phyloP scores from a whole-genome alignment of 2,888 invertebrate species.

The Drosophila picticornis region DNA sequence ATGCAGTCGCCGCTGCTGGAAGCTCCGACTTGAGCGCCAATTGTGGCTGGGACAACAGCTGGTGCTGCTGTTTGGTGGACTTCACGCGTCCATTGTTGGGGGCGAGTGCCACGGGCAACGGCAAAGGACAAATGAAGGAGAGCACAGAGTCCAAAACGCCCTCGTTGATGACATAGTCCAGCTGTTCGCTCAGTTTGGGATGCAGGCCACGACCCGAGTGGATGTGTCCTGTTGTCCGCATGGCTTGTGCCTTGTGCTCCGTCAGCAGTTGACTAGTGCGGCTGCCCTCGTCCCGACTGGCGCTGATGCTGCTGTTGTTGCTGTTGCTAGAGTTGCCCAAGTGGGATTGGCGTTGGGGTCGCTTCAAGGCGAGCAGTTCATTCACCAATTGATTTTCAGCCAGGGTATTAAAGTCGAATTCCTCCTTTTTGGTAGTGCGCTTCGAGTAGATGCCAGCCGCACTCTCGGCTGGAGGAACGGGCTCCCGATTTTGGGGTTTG shows the following conservation, averaged over 20 bases:
- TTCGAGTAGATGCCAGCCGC: slow-evolving; percentile 32
- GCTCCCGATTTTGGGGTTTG: slow-evolving; percentile 64
- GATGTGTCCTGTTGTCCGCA: slow-evolving; percentile 44
- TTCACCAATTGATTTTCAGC: slow-evolving; percentile 83
- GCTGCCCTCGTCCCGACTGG: slow-evolving; percentile 39
- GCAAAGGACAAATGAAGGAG: slow-evolving; percentile 88
- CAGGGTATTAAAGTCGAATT: slow-evolving; percentile 81
- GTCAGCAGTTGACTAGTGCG: slow-evolving; percentile 25
- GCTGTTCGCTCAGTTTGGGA: slow-evolving; percentile 80
- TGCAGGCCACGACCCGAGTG: slow-evolving; percentile 69
- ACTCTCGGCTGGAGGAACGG: slow-evolving; percentile 61
- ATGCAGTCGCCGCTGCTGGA: neutral
- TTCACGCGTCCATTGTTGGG: slow-evolving; percentile 34
- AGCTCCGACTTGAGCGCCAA: slow-evolving; percentile 23
- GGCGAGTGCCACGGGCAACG: slow-evolving; percentile 54
- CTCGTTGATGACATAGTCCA: slow-evolving; percentile 90
- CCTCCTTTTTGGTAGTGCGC: slow-evolving; percentile 65
- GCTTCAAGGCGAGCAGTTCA: slow-evolving; percentile 67
- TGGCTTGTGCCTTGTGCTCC: slow-evolving; percentile 33
- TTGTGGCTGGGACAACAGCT: slow-evolving; percentile 30
- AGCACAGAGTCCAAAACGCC: slow-evolving; percentile 93
- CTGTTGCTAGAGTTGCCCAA: slow-evolving; percentile 21
- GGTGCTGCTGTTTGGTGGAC: slow-evolving; percentile 21
- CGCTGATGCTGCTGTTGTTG: slow-evolving; percentile 25
- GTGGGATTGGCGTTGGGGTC: slow-evolving; percentile 17